phyloP scores from a whole-genome alignment of 2,797 vertebrate genomes.

The Lepilemur ruficaudatus region DNA sequence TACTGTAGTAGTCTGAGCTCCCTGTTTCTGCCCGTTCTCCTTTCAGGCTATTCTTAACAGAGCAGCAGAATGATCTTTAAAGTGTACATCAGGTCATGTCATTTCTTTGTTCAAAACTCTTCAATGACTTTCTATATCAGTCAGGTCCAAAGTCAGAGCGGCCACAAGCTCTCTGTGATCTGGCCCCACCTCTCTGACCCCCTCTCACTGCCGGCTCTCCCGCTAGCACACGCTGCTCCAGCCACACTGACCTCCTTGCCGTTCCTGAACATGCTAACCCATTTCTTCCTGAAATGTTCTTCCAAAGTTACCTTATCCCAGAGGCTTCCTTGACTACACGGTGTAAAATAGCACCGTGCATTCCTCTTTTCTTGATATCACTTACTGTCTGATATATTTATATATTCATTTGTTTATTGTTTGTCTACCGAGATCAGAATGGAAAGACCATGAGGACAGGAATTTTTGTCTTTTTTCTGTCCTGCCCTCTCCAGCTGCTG shows the following conservation, averaged over 20 bases:
- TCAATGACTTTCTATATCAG: neutral
- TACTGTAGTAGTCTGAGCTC: neutral
- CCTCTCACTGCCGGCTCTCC: neutral
- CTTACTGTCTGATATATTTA: neutral
- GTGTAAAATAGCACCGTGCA: neutral
- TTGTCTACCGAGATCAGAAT: neutral
- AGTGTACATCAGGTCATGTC: neutral
- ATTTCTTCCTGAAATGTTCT: neutral
- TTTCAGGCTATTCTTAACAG: neutral
- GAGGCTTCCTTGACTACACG: neutral
- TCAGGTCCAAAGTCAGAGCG: neutral
- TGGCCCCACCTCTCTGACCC: neutral
- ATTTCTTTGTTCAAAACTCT: neutral
- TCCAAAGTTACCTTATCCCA: neutral
- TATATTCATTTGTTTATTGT: neutral
- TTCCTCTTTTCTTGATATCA: neutral
- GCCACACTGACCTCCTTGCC: too few species aligned
- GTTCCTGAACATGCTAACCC: neutral
- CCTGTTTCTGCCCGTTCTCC: neutral
- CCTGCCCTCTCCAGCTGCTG: neutral
- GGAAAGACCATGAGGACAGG: neutral
- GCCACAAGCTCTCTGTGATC: neutral
- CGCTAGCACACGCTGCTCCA: neutral
- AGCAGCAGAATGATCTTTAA: neutral
- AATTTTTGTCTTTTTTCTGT: neutral